Base-by-base conservation (phyloP, 1,140 invertebrate genomes). In the Drosophila yakuba region DNA sequence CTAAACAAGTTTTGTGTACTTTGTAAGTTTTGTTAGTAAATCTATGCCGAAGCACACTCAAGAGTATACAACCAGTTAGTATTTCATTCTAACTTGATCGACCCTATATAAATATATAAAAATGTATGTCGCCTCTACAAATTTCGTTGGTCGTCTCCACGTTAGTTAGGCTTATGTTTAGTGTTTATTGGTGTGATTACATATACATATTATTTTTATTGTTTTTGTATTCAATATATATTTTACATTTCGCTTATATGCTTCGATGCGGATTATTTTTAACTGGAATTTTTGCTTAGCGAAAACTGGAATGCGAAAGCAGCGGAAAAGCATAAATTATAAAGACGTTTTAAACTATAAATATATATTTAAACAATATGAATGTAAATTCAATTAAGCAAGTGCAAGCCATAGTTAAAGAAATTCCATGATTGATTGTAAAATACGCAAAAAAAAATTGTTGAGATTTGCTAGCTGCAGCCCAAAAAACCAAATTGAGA, bases 111-210 rank as follows among this genome's bases (percentile, higher is more conserved):
- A 15, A 36, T 17, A 48, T 32, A 14, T 35, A 14, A 25, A 38
- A 36, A 11, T 48, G 23, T 20, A 38, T 35, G 32, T 63, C 48
- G 51, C 44, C 36, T 74, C 44, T 45, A 41, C 57, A 52, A 72
- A 71, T 38, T 55, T 54, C 44, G 52, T 79, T 88, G 79, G 59
- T 48, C 66, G 55, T 61, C 60, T 59, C 52, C 68, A 58, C 59
- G 64, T 61, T 79, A 75, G 57, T 78, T 86, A 86, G 78, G 54
- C 51, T 76, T 86, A 88, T 69, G 62, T 79, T 88, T 89, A 88
- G 58, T 68, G 80, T 82, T 74, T 67, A 85, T 85, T 74, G 84
- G 84, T 88, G 83, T 84, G 83, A 89, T 88, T 83, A 20, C 20
- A 77, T 82, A 58, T 51, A 60, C 66, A 67, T 75, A 85, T 79